Evolutionary conservation across 2,113 vertebrate genomes (phyloP).

Genomic region (Elgaria multicarinata): DNA sequence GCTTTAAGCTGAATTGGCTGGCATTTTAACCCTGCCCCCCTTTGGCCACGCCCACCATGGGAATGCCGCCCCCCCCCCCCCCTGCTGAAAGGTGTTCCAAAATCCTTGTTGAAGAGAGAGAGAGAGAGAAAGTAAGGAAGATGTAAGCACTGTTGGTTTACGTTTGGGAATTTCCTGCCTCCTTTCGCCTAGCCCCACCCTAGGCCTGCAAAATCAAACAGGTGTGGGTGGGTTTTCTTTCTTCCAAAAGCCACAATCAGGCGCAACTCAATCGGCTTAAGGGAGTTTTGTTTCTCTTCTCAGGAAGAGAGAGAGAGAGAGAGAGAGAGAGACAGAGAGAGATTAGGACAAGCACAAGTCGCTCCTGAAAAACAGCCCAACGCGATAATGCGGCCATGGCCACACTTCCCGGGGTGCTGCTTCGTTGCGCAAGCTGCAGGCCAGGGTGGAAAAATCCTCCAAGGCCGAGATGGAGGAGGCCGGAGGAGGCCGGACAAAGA

Average conservation of each 20-base stretch:
- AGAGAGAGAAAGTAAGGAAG: conserved; percentile 7
- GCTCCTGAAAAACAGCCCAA: too few relatives aligned
- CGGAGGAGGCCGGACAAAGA: too few relatives aligned
- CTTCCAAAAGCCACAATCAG: background rate
- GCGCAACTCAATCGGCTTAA: conserved; percentile 27
- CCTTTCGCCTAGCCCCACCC: conserved; percentile 32
- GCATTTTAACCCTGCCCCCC: too few relatives aligned
- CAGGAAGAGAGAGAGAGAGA: background rate
- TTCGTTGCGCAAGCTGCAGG: too few relatives aligned
- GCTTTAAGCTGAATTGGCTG: too few relatives aligned
- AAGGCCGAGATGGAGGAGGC: too few relatives aligned
- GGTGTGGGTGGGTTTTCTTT: background rate
- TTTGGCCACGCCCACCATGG: too few relatives aligned
- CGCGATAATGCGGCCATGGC: too few relatives aligned
- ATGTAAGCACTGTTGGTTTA: background rate
- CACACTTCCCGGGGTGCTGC: too few relatives aligned
- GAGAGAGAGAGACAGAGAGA: too few relatives aligned
- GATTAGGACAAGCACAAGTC: background rate
- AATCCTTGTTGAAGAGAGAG: background rate
- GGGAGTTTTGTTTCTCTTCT: conserved; percentile 41
- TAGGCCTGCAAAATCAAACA: background rate
- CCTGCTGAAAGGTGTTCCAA: background rate
- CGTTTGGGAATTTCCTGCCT: background rate
- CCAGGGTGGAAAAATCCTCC: background rate
- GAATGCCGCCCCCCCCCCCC: too few relatives aligned